A percentile compares a stretch with the other conserved stretches of the same genome.
Evolutionary conservation across 2,888 invertebrate genomes (phyloP).

Genomic region (Galerucella pusilla): DNA sequence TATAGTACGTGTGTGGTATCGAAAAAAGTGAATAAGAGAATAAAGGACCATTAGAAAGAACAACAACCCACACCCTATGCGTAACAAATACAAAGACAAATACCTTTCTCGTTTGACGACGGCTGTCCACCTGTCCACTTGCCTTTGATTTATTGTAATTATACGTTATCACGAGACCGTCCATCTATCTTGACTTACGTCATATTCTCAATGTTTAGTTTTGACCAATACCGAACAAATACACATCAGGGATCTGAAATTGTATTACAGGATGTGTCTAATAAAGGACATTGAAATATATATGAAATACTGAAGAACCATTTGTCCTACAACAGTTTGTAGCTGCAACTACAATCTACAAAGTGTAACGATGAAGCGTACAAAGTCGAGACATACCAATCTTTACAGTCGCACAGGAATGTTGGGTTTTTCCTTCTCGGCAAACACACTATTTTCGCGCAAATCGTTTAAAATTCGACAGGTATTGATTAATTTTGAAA

Average conservation of each 20-base stretch:
- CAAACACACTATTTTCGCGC: too few species aligned
- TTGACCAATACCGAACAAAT: slow-evolving; percentile 41
- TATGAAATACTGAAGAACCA: too few species aligned
- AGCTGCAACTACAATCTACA: too few species aligned
- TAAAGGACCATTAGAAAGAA: slow-evolving; percentile 23
- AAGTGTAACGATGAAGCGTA: too few species aligned
- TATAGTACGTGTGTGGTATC: not conserved
- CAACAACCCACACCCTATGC: slow-evolving; percentile 35
- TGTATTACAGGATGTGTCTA: not conserved
- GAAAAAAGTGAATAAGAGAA: slow-evolving; percentile 9
- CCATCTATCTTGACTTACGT: slow-evolving; percentile 53
- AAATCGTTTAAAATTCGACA: too few species aligned
- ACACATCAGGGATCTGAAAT: slow-evolving; percentile 29
- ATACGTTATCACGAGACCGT: slow-evolving; percentile 54
- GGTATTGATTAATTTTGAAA: too few species aligned
- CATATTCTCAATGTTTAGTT: slow-evolving; percentile 41
- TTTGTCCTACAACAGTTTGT: too few species aligned
- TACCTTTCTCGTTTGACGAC: slow-evolving; percentile 36
- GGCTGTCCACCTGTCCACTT: slow-evolving; percentile 53
- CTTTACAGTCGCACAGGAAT: too few species aligned
- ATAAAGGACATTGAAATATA: too few species aligned
- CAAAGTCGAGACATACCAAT: too few species aligned
- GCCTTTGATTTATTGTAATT: slow-evolving; percentile 56
- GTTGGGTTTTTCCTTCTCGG: too few species aligned
- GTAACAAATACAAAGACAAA: slow-evolving; percentile 31